These are phyloP conservation scores for Seira musarum DNA, from an alignment of 2,888 invertebrate species.

Conservation along the genomic window DNA sequence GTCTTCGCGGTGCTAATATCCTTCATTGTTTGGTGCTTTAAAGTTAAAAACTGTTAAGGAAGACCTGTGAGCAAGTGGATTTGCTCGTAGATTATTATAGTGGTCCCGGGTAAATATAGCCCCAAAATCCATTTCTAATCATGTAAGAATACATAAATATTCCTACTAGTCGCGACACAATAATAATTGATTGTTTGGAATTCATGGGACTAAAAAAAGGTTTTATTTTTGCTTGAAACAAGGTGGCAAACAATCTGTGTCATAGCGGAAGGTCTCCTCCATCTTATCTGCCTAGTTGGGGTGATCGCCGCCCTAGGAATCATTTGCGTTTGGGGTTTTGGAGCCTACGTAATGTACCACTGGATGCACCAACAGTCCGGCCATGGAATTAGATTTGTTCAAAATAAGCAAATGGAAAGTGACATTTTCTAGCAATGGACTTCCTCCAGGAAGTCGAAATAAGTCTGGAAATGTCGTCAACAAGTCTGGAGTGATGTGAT, in stretches of 20 bases:
- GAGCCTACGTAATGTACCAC: slow-evolving; percentile 39
- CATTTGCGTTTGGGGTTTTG: slow-evolving; percentile 45
- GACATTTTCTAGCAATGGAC: slow-evolving; percentile 28
- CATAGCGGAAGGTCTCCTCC: slow-evolving; percentile 46
- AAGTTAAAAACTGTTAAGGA: too few relatives aligned
- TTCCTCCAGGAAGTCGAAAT: slow-evolving; percentile 18
- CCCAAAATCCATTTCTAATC: too few relatives aligned
- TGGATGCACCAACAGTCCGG: slow-evolving; percentile 48
- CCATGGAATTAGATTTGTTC: slow-evolving; percentile 29
- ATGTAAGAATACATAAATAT: too few relatives aligned
- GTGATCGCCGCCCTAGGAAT: slow-evolving; percentile 53
- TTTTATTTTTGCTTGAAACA: too few relatives aligned
- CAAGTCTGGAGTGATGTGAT: slow-evolving; percentile 49
- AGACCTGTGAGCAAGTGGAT: too few relatives aligned
- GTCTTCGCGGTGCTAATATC: too few relatives aligned
- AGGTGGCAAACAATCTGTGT: slow-evolving; percentile 42
- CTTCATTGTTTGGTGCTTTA: too few relatives aligned
- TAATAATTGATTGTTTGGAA: too few relatives aligned
- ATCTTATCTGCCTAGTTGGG: slow-evolving; percentile 61
- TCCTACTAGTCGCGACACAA: too few relatives aligned
- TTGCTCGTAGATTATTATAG: too few relatives aligned
- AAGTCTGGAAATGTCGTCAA: slow-evolving; percentile 34
- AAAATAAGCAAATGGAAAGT: slow-evolving; percentile 16
- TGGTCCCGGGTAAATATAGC: too few relatives aligned
- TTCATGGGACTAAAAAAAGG: too few relatives aligned